Base-by-base conservation (phyloP, 2,888 invertebrate genomes). In the Boloria selene region DNA sequence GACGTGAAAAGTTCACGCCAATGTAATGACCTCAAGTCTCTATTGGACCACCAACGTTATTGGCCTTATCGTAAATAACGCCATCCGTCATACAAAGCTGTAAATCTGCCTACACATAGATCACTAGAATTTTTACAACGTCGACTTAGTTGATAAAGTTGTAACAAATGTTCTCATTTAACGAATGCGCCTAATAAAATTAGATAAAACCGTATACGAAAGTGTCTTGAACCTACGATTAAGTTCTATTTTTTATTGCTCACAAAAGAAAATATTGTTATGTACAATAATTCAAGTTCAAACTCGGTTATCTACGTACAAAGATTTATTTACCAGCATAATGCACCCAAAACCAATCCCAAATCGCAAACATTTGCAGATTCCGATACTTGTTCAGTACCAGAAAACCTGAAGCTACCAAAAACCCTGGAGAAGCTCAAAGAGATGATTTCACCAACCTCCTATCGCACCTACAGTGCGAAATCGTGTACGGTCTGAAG, bases 391-490 rank as follows among this genome's bases (percentile, higher is more conserved):
- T 55, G 61, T 22, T 44, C 59, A 60, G 47, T 44, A 62, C 61
- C 38, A 50, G 42, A 65, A 50, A 58, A 59, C 64, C 58, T 22
- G 64, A 72, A 61, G 61, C 69, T 55, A 61, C 54, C 47, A 73
- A 73, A 67, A 62, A 68, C 55, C 69, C 73, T 70, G 18, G 18
- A 44, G 56, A 18, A 56, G 45, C 31, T 70, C 65, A 70, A 77
- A 75, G 79, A 75, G 77, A 71, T 77, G 76, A 81, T 79, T 72
- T 73, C 81, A 86, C 93, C 86, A 93, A 96, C 96, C 95, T 95
- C 89, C 94, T 93, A 87, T 96, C 96, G 84, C 96, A 96, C 73
- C 93, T 92, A 87, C 96, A 96, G 83, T 96, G 95, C 79, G 95
- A 95, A 72, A 96, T 88, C 45, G 96, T 96, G 86, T 94, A 95